Conservation (phyloP, 2,797 vertebrate genomes). For the Cirrhinus mrigala region DNA sequence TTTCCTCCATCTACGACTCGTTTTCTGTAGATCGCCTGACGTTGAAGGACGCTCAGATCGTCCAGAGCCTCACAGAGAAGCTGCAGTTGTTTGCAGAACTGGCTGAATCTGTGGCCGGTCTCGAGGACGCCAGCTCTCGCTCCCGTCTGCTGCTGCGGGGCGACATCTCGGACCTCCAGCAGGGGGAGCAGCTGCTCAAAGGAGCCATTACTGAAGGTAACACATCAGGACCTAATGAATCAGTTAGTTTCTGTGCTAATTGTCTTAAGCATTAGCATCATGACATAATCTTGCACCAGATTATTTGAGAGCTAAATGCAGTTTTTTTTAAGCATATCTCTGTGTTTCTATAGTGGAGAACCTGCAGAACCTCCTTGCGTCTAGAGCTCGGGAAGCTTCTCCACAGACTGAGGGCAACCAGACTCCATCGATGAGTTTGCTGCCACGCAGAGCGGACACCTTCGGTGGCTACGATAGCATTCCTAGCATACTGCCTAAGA, state of each 20-base stretch:
- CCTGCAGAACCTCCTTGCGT: constrained; percentile 88
- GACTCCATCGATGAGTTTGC: constrained; percentile 62
- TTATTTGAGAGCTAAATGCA: not conserved
- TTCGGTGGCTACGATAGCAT: constrained; percentile 89
- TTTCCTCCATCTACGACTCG: not conserved
- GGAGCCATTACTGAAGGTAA: constrained; percentile 90
- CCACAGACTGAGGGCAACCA: constrained; percentile 72
- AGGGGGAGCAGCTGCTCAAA: constrained; percentile 88
- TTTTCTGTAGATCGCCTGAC: constrained; percentile 82
- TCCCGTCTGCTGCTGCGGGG: constrained; percentile 82
- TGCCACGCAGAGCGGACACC: constrained; percentile 87
- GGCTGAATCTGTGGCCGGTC: constrained; percentile 79
- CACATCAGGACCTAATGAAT: not conserved
- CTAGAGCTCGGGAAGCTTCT: constrained; percentile 68
- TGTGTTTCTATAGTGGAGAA: constrained; percentile 83
- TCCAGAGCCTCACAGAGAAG: constrained; percentile 87
- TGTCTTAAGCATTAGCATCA: not conserved
- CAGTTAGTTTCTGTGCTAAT: not conserved
- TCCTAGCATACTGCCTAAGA: constrained; percentile 75
- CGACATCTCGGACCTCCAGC: constrained; percentile 84
- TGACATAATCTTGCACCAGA: not conserved
- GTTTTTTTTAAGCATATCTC: not conserved
- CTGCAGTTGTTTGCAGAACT: constrained; percentile 91
- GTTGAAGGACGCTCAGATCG: constrained; percentile 85
- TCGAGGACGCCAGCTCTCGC: constrained; percentile 76